A percentile compares a stretch with the other conserved stretches of the same genome.
phyloP scores from a whole-genome alignment of 2,113 vertebrate genomes.

The Passer domesticus region DNA sequence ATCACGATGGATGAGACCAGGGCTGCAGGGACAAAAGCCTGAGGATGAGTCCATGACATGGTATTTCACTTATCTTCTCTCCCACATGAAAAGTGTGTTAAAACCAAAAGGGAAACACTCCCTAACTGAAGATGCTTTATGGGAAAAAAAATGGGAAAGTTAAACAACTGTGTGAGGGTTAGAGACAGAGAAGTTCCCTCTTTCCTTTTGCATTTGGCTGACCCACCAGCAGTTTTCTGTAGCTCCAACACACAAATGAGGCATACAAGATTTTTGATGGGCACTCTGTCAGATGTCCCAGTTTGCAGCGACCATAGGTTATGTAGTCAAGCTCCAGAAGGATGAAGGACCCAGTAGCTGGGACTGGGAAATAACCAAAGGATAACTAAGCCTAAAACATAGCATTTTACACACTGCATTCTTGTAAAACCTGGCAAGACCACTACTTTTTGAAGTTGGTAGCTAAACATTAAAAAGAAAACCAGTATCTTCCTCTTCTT shows the following conservation, averaged over 20 bases:
- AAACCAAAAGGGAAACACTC: not conserved
- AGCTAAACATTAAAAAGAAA: not conserved
- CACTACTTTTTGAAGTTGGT: not conserved
- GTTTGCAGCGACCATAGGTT: not conserved
- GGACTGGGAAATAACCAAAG: not conserved
- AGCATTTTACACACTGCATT: not conserved
- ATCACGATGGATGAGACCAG: not conserved
- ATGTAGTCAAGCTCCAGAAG: not conserved
- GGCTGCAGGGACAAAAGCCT: not conserved
- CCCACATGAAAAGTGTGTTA: not conserved
- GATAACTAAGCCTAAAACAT: not conserved
- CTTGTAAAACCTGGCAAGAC: not conserved
- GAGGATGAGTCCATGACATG: not conserved
- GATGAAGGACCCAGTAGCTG: not conserved
- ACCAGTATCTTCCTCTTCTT: not conserved
- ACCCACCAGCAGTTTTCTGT: not conserved
- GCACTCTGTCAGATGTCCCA: not conserved
- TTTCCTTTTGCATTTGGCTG: not conserved
- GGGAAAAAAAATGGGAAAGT: not conserved
- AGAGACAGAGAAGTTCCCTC: not conserved
- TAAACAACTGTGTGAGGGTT: not conserved
- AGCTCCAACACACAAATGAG: not conserved
- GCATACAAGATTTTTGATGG: not conserved
- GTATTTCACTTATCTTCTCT: not conserved
- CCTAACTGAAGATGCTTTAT: not conserved